Percentiles rank a stretch among this genome's conserved stretches.
Evolutionary conservation across 2,797 vertebrate species (phyloP).

Genomic region (Pipistrellus kuhlii): DNA sequence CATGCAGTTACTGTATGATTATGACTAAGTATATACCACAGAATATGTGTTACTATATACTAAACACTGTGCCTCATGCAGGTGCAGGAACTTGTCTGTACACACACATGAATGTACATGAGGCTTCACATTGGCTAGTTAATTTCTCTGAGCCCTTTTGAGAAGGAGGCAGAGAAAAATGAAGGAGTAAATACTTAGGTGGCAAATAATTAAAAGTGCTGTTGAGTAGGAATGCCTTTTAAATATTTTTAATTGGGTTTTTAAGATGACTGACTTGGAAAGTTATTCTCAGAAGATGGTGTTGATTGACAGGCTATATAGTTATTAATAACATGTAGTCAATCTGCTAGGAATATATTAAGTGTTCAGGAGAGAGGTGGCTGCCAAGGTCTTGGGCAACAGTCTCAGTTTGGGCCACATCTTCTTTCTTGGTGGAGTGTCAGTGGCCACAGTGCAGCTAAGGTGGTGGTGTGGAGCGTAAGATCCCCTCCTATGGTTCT

Average conservation of each 20-base stretch:
- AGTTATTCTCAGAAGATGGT: conserved; percentile 71
- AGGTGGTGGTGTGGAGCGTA: no score
- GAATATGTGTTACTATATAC: neutral
- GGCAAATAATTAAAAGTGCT: conserved; percentile 74
- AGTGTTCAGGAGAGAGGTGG: neutral
- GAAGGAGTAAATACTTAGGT: conserved; percentile 69
- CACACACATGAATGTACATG: neutral
- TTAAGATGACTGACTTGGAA: conserved; percentile 72
- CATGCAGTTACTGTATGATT: neutral
- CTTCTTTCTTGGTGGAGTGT: neutral
- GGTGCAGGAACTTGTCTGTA: neutral
- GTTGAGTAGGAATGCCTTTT: conserved; percentile 71
- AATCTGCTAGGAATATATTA: conserved; percentile 62
- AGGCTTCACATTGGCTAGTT: neutral
- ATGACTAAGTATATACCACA: accelerated
- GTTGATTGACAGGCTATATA: conserved; percentile 74
- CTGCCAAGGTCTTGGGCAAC: conserved; percentile 8
- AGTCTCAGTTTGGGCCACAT: neutral
- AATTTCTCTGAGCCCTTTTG: conserved; percentile 36
- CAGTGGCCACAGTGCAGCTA: neutral
- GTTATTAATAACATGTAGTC: conserved; percentile 72
- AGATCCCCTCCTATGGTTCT: neutral
- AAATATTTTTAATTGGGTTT: conserved; percentile 71
- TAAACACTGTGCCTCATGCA: neutral
- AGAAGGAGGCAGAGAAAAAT: conserved; percentile 40